Conservation (phyloP, 2,797 vertebrate species). For the Rhyacichthys aspro region DNA sequence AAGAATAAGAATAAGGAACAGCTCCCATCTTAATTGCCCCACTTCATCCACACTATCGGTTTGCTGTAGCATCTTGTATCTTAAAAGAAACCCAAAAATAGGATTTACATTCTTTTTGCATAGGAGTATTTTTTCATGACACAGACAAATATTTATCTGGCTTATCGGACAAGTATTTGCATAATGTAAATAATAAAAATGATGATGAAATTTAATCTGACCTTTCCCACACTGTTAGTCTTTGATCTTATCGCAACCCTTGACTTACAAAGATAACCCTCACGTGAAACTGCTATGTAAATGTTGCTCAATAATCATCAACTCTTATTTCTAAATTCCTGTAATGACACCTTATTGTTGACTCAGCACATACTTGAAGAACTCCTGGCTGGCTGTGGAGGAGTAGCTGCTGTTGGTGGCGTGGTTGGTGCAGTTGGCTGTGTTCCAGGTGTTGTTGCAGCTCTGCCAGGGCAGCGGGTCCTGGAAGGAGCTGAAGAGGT, state of each 20-base stretch:
- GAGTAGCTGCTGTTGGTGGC: constrained; percentile 66
- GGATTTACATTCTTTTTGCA: too few species aligned
- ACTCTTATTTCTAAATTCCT: too few species aligned
- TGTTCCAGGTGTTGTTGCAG: constrained; percentile 85
- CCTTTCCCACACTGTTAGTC: background rate
- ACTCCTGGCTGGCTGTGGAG: constrained; percentile 82
- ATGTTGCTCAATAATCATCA: background rate
- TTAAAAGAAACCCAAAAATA: constrained; percentile 32
- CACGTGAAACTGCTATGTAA: background rate
- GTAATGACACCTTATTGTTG: background rate
- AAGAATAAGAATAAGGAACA: constrained; percentile 77
- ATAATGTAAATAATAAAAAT: too few species aligned
- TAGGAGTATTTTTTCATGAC: background rate
- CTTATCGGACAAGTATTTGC: too few species aligned
- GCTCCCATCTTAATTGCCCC: constrained; percentile 77
- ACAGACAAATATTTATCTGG: too few species aligned
- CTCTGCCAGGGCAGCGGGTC: constrained; percentile 75
- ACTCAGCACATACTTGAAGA: constrained; percentile 75
- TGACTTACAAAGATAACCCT: background rate
- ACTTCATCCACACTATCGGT: constrained; percentile 72
- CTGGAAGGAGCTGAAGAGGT: constrained; percentile 83
- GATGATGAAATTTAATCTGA: too few species aligned
- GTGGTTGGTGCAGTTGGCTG: constrained; percentile 65
- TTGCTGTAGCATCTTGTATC: constrained; percentile 77
- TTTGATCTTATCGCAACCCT: background rate